Base-by-base conservation (phyloP, 2,888 invertebrate species). In the Brachylomia viminalis region DNA sequence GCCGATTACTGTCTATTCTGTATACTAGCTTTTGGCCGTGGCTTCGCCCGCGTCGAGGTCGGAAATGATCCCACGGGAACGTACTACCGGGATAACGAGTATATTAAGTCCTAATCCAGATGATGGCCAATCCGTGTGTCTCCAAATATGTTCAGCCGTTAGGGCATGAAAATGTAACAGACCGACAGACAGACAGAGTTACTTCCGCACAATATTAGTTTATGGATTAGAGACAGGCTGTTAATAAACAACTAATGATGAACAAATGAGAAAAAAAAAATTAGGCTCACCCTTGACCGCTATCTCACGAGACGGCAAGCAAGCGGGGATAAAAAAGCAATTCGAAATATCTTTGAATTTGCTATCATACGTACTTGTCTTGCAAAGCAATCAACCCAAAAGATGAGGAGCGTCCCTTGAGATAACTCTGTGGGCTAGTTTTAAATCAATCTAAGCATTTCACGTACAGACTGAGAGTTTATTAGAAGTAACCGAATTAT, bases 401-500 rank as follows among this genome's bases (percentile, higher is more conserved):
- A 59, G 6, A 52, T 52, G 59, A 49, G 61, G 2, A n/a, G 45
- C 15, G 2, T 61, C 79, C 0, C 49, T 27, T 17, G 52, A 27
- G 45, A 23, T 23, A 30, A 38, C 2, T 30, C 30, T 65, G 30
- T 30, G 30, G 10, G 15, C 23, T 38, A 47, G 52, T 59, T 61
- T 33, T 38, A 54, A 61, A 71, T 45, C 45, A 62, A 33, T 65
- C 42, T 42, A 33, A 64, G 27, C 56, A 64, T 33, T 58, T 58
- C 45, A 59, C 52, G 52, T 54, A 59, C 45, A 65, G 58, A 15
- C 27, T 7, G 11, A 15, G 17, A 54, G 54, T 73, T 47, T 38
- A 66, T n/a, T 45, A 42, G 38, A 80, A 54, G n/a, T 69, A 33
- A 33, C 73, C 17, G 11, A 38, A 80, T 65, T 47, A n/a, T n/a